Percentiles rank a stretch among this genome's conserved stretches.
phyloP scores from a whole-genome alignment of 2,797 vertebrate genomes.

The Spinibarbus caldwelli region DNA sequence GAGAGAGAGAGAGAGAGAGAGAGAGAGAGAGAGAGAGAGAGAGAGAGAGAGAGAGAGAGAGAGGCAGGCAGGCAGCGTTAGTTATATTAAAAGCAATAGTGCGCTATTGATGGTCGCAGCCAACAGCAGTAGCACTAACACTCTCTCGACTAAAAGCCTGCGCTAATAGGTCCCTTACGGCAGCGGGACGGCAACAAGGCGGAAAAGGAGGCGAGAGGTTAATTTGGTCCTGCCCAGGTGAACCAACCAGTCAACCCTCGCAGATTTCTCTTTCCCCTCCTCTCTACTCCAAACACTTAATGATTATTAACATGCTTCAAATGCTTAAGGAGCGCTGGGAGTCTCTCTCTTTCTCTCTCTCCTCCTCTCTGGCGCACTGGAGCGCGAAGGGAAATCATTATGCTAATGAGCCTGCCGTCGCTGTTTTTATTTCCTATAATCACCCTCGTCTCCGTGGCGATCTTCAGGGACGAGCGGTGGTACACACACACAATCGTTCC shows the following conservation, averaged over 20 bases:
- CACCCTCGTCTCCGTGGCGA: constrained; percentile 59
- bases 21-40: constrained; percentile 44
- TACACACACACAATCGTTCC: constrained; percentile 54
- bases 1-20: constrained; percentile 51
- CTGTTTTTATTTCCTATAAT: constrained; percentile 69
- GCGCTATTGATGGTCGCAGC: constrained; percentile 60
- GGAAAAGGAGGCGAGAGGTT: constrained; percentile 61
- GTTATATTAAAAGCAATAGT: constrained; percentile 50
- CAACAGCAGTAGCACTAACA: constrained; percentile 48
- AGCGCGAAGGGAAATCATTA: constrained; percentile 66
- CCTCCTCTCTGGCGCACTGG: constrained; percentile 57
- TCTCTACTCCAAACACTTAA: constrained; percentile 59
- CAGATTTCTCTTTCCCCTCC: constrained; percentile 48
- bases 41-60: constrained; percentile 23
- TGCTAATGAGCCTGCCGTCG: constrained; percentile 63
- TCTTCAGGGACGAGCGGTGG: constrained; percentile 61
- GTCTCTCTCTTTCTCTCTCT: constrained; percentile 69
- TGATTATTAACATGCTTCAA: constrained; percentile 68
- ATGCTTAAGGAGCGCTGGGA: constrained; percentile 64
- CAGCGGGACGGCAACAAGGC: constrained; percentile 57
- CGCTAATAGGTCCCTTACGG: constrained; percentile 66
- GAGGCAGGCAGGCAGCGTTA: constrained; percentile 14
- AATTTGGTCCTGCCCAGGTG: constrained; percentile 67
- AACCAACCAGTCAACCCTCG: constrained; percentile 57
- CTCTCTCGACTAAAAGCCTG: constrained; percentile 58